These are phyloP conservation scores for Apodemia zela DNA, from an alignment of 2,888 invertebrate species.

Conservation along the genomic window DNA sequence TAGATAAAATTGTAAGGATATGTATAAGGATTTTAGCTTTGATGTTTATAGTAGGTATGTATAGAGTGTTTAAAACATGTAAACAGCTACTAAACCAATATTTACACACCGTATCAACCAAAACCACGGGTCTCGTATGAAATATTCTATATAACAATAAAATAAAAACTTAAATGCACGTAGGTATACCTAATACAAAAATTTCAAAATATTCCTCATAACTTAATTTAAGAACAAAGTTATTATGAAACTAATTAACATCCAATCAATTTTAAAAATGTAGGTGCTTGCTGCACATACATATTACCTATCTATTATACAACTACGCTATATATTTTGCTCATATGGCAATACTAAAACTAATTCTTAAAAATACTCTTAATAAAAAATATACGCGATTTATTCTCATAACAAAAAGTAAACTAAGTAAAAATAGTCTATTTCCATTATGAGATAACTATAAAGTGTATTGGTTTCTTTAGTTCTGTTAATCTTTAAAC, in stretches of 20 bases:
- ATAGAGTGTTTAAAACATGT: background rate
- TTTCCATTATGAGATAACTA: background rate
- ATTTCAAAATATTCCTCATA: background rate
- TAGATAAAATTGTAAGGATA: no score
- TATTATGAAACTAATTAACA: background rate
- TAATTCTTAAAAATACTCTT: background rate
- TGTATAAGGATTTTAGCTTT: no score
- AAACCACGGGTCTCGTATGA: background rate
- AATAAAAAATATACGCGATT: background rate
- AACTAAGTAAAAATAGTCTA: background rate
- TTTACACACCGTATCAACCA: background rate
- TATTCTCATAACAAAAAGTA: background rate
- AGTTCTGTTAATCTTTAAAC: no score
- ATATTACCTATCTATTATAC: background rate
- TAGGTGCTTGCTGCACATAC: background rate
- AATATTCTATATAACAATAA: conserved; percentile 6
- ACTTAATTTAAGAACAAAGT: conserved; percentile 6
- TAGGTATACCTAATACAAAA: conserved; percentile 7
- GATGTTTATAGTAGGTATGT: no score
- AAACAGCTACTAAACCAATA: background rate
- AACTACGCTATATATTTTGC: background rate
- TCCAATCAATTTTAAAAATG: background rate
- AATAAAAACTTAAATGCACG: conserved; percentile 5
- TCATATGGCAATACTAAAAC: background rate
- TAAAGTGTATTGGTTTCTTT: no score